phyloP scores from a whole-genome alignment of 1,140 invertebrate genomes.

The Sinonovacula constricta region DNA sequence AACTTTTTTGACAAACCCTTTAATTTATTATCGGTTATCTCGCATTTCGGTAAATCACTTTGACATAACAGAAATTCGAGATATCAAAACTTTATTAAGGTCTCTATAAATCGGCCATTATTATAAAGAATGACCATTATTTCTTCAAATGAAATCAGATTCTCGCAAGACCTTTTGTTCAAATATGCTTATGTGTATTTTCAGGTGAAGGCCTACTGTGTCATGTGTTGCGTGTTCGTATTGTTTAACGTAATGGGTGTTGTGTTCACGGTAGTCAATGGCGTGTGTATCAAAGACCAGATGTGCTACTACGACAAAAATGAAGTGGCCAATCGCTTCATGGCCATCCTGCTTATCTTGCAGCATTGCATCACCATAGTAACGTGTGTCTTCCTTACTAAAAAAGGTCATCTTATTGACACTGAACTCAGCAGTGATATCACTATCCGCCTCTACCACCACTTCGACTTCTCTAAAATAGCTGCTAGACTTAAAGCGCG shows the following conservation, averaged over 20 bases:
- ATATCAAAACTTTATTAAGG: no score
- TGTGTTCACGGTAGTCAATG: constrained; percentile 43
- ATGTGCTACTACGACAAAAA: constrained; percentile 48
- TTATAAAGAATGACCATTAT: no score
- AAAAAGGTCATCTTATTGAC: constrained; percentile 24
- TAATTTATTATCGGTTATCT: no score
- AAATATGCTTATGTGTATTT: neutral
- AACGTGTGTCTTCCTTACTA: constrained; percentile 20
- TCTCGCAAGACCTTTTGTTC: no score
- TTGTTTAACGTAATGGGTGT: constrained; percentile 47
- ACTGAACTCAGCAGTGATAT: constrained; percentile 13
- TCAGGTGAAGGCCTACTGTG: constrained; percentile 21
- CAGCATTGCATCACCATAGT: constrained; percentile 27
- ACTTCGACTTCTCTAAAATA: neutral
- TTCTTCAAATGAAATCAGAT: no score
- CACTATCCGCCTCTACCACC: constrained; percentile 19
- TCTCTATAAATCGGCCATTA: no score
- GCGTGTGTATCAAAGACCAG: constrained; percentile 27
- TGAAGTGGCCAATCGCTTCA: constrained; percentile 11
- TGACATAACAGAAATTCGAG: no score
- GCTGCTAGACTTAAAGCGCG: neutral
- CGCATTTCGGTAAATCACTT: no score
- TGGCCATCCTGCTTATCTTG: constrained; percentile 37
- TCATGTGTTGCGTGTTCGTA: constrained; percentile 29
- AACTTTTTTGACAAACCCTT: no score